Percentiles rank a stretch among this genome's conserved stretches.
These are phyloP conservation scores for Camelus bactrianus DNA, from an alignment of 2,113 vertebrate species.

Conservation along the genomic window DNA sequence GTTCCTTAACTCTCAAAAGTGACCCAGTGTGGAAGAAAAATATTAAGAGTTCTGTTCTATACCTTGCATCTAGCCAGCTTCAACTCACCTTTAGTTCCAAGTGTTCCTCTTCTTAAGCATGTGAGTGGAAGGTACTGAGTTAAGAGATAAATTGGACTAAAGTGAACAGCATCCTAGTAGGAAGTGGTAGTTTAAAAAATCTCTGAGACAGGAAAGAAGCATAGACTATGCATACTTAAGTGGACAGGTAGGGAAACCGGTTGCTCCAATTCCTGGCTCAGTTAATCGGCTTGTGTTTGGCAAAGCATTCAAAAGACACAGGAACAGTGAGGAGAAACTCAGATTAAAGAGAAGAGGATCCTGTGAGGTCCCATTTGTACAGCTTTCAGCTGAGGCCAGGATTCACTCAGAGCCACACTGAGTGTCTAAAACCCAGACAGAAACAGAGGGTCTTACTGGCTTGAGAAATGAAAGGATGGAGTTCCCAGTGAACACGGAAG, in stretches of 20 bases:
- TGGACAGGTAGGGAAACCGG: neutral
- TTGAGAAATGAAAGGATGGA: neutral
- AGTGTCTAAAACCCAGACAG: neutral
- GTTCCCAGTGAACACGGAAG: neutral
- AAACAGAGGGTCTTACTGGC: neutral
- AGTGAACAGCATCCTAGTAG: neutral
- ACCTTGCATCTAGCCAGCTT: neutral
- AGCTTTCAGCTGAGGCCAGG: neutral
- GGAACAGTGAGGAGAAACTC: neutral
- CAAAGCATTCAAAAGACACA: neutral
- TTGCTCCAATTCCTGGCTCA: neutral
- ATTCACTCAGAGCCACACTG: neutral
- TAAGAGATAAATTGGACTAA: neutral
- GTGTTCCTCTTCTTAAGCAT: neutral
- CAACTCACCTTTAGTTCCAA: neutral
- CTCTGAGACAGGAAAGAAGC: neutral
- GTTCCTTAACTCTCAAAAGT: neutral
- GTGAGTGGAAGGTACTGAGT: neutral
- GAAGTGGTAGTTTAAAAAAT: neutral
- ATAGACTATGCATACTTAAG: neutral
- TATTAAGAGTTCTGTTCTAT: neutral
- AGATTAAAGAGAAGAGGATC: neutral
- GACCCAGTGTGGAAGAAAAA: neutral
- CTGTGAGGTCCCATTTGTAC: too few relatives aligned
- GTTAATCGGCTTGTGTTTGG: neutral